Percentiles rank a stretch among this genome's conserved stretches.
phyloP scores from a whole-genome alignment of 2,113 vertebrate genomes.

The Mystacornis crossleyi region DNA sequence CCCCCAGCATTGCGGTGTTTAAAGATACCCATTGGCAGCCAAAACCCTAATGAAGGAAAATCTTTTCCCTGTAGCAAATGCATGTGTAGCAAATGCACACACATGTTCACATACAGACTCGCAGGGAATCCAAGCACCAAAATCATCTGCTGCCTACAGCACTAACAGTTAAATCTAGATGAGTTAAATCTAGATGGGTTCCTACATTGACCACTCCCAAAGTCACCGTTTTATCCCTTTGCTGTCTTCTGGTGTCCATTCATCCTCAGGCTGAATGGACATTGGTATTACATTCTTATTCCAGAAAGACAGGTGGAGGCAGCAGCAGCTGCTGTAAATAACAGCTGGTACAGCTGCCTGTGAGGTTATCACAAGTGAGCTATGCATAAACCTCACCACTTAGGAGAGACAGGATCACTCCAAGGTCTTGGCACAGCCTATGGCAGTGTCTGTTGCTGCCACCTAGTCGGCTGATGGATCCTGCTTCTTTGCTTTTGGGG shows the following conservation, averaged over 20 bases:
- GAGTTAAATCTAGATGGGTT: neutral
- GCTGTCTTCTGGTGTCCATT: neutral
- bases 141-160: neutral
- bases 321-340: neutral
- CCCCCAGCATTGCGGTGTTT: neutral
- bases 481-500: neutral
- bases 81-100: neutral
- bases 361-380: neutral
- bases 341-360: neutral
- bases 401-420: neutral
- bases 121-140: neutral
- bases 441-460: neutral
- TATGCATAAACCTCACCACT: neutral
- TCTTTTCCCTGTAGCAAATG: neutral
- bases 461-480: neutral
- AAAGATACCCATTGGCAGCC: neutral
- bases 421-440: neutral
- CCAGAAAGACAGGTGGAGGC: neutral
- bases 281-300: neutral
- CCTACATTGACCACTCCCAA: neutral
- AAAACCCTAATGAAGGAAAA: neutral
- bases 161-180: neutral
- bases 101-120: accelerated
- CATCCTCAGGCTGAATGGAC: neutral
- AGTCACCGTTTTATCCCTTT: neutral